Evolutionary conservation across 2,888 invertebrate species (phyloP).

Genomic region (Hoplodrina blanda): DNA sequence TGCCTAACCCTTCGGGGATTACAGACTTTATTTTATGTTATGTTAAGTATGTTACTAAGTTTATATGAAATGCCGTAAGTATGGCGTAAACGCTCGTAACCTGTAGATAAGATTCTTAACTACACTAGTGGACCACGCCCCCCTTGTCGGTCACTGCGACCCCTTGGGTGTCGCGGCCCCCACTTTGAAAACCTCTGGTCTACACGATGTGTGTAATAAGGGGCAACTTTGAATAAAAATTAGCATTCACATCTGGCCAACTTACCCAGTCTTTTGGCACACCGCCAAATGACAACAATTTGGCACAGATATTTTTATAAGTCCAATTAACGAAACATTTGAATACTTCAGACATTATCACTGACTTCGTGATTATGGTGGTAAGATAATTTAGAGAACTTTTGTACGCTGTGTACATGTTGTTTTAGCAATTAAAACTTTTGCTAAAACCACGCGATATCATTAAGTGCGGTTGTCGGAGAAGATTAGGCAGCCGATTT

Average conservation of each 20-base stretch:
- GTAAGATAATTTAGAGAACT: conserved; percentile 11
- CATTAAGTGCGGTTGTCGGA: not conserved
- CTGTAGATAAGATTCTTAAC: too few species aligned
- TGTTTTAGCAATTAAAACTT: conserved; percentile 2
- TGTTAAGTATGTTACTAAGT: too few species aligned
- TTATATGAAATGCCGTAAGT: too few species aligned
- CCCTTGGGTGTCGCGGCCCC: too few species aligned
- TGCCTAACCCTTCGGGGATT: too few species aligned
- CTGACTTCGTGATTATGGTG: conserved; percentile 12
- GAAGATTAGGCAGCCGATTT: not conserved
- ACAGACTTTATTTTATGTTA: too few species aligned
- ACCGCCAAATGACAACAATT: conserved; percentile 58
- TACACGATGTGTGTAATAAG: conserved; percentile 33
- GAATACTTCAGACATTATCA: conserved; percentile 37
- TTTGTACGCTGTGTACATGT: conserved; percentile 9
- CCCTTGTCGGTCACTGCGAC: too few species aligned
- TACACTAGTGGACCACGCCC: too few species aligned
- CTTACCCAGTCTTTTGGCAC: conserved; percentile 37
- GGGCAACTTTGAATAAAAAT: conserved; percentile 55
- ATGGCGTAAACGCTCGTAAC: too few species aligned
- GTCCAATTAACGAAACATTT: conserved; percentile 53
- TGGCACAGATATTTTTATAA: conserved; percentile 56
- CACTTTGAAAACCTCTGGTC: too few species aligned
- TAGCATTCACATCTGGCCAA: conserved; percentile 49
- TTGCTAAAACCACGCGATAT: not conserved